Evolutionary conservation across 1,140 invertebrate species (phyloP).

Genomic region (Oreohelix idahoensis): DNA sequence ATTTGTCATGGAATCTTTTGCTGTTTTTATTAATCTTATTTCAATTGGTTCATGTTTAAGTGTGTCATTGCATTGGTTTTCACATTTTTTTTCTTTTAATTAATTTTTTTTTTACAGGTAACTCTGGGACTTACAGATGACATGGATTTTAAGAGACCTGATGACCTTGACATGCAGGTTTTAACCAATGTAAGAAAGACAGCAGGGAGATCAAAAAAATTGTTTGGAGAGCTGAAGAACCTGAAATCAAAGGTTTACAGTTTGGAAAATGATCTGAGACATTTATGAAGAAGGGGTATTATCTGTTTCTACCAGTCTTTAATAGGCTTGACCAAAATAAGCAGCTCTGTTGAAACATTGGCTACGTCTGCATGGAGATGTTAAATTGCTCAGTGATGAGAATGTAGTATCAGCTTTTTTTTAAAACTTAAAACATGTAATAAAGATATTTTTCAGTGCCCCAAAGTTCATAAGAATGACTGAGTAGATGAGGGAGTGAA

Average conservation of each 20-base stretch:
- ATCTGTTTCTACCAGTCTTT: background rate
- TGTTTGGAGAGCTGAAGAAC: constrained; percentile 71
- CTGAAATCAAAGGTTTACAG: constrained; percentile 72
- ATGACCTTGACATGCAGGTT: constrained; percentile 71
- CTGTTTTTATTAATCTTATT: no score
- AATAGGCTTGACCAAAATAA: background rate
- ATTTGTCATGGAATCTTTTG: no score
- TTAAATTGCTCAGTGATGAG: background rate
- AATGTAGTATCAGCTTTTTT: no score
- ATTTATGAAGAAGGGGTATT: constrained; percentile 59
- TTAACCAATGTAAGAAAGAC: constrained; percentile 70
- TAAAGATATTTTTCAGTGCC: no score
- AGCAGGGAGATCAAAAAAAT: constrained; percentile 69
- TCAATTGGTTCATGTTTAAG: no score
- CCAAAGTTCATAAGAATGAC: no score
- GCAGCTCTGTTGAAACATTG: background rate
- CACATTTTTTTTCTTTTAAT: background rate
- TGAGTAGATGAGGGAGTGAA: no score
- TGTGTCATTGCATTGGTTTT: background rate
- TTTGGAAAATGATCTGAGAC: constrained; percentile 72
- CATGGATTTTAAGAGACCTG: constrained; percentile 67
- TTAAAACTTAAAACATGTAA: no score
- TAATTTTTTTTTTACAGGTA: constrained; percentile 56
- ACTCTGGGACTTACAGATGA: constrained; percentile 69
- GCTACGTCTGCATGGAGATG: background rate